These are phyloP conservation scores for Montipora cactus DNA, from an alignment of 64 coral and sea anemone genomes.

Conservation along the genomic window DNA sequence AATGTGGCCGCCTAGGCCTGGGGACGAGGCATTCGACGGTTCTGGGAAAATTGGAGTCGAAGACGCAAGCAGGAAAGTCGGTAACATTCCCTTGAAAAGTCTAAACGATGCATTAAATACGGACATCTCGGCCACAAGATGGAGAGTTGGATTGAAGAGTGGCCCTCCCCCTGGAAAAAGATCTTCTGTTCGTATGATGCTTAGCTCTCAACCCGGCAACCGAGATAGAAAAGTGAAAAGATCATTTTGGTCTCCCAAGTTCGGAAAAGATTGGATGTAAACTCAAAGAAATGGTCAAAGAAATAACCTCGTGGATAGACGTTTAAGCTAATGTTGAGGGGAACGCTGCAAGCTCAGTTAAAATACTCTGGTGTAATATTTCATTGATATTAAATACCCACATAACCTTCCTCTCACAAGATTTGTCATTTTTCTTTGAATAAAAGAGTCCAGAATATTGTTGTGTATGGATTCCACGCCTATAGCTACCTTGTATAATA, in stretches of 20 bases:
- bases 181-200: not conserved
- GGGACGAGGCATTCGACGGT: not conserved
- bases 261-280: not conserved
- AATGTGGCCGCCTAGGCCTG: conserved; percentile 32
- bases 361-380: not conserved
- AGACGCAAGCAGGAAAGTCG: not conserved
- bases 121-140: not conserved
- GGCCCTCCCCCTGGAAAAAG: not conserved
- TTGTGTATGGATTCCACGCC: too few species aligned
- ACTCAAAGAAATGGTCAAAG: not conserved
- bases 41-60: not conserved
- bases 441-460: not conserved
- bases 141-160: not conserved
- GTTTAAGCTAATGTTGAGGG: not conserved
- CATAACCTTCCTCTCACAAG: not conserved
- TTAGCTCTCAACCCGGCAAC: not conserved
- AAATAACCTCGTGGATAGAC: not conserved
- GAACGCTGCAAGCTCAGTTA: not conserved
- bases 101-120: not conserved
- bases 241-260: not conserved
- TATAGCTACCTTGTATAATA: too few species aligned
- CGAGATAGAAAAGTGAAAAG: not conserved
- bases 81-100: not conserved
- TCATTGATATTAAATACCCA: conserved; percentile 1
- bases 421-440: not conserved